These are phyloP conservation scores for Stenoptilia bipunctidactyla DNA, from an alignment of 2,888 invertebrate genomes.

Conservation along the genomic window DNA sequence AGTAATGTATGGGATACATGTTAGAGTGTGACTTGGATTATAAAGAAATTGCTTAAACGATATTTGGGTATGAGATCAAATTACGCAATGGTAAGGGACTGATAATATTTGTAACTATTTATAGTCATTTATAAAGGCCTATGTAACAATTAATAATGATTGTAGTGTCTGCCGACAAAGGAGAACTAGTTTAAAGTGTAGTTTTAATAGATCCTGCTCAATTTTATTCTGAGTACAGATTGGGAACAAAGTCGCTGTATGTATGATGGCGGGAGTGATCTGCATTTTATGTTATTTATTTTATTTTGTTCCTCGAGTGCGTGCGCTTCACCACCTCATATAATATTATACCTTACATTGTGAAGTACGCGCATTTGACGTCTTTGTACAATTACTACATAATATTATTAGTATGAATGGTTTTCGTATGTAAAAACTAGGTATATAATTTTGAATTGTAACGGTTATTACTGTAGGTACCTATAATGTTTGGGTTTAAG, in stretches of 20 bases:
- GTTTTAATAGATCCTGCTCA: constrained; percentile 61
- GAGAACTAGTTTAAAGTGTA: constrained; percentile 59
- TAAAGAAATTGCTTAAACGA: neutral
- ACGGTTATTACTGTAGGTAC: too few relatives aligned
- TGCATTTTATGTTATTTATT: constrained; percentile 24
- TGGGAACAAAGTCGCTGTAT: constrained; percentile 28
- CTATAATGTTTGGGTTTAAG: too few relatives aligned
- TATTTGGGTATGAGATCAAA: constrained; percentile 41
- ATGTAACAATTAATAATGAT: constrained; percentile 26
- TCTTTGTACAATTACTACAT: neutral
- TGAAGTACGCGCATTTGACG: constrained; percentile 13
- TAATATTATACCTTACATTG: neutral
- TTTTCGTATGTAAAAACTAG: too few relatives aligned
- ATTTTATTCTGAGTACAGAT: constrained; percentile 58
- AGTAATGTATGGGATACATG: neutral
- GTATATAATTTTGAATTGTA: too few relatives aligned
- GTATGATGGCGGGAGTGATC: constrained; percentile 32
- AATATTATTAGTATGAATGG: too few relatives aligned
- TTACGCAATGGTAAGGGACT: constrained; percentile 53
- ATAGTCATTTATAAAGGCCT: constrained; percentile 56
- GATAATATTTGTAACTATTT: constrained; percentile 64
- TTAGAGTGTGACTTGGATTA: neutral
- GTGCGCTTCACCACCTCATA: constrained; percentile 6
- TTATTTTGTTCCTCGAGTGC: constrained; percentile 14
- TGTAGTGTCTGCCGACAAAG: constrained; percentile 56